phyloP scores from a whole-genome alignment of 2,888 invertebrate genomes.

The Proisotoma minuta region DNA sequence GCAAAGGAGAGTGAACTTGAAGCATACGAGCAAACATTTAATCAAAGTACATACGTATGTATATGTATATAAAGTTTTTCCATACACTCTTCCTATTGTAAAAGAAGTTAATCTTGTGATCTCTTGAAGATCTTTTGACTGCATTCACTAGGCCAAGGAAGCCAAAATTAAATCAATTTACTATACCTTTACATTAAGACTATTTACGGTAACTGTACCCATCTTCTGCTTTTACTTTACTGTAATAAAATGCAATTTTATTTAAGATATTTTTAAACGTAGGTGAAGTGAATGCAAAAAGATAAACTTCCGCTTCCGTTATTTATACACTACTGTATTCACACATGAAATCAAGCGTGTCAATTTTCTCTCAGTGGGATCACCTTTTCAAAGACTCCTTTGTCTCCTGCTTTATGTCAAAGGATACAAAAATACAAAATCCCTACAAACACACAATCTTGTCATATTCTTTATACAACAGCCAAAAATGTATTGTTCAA shows the following conservation, averaged over 20 bases:
- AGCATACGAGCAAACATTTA: too few relatives aligned
- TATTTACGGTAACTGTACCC: slow-evolving; percentile 1
- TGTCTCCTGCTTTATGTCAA: background rate
- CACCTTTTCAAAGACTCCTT: background rate
- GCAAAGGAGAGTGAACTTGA: background rate
- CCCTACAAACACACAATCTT: too few relatives aligned
- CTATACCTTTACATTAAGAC: background rate
- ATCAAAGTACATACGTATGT: too few relatives aligned
- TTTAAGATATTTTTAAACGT: background rate
- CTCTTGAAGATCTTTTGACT: background rate
- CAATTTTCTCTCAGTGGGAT: slow-evolving; percentile 19
- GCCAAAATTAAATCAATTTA: slow-evolving; percentile 4
- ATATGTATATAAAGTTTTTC: too few relatives aligned
- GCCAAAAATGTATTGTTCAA: too few relatives aligned
- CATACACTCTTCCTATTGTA: background rate
- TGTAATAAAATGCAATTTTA: background rate
- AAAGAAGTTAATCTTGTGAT: background rate
- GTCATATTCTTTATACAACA: too few relatives aligned
- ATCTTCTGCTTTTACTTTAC: background rate
- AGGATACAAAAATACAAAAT: background rate
- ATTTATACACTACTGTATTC: slow-evolving; percentile 32
- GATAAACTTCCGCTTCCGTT: slow-evolving; percentile 47
- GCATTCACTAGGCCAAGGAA: too few relatives aligned
- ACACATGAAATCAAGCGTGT: slow-evolving; percentile 46
- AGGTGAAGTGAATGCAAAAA: background rate